Percentiles rank a stretch among this genome's conserved stretches.
phyloP scores from a whole-genome alignment of 2,797 vertebrate genomes.

The Spondyliosoma cantharus region DNA sequence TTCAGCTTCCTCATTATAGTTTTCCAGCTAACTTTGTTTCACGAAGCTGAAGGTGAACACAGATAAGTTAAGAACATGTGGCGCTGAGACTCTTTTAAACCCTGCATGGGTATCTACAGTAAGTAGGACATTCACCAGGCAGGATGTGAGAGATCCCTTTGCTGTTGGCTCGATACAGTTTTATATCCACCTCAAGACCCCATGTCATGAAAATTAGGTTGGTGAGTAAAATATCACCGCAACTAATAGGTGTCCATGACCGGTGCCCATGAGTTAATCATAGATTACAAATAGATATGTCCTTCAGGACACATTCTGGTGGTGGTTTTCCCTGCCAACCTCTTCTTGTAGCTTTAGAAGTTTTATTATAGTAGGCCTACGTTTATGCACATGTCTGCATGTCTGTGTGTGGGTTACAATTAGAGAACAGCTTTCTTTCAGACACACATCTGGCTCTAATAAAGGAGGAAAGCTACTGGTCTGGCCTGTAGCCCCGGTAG shows the following conservation, averaged over 20 bases:
- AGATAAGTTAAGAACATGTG: too few relatives aligned
- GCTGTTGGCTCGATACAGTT: too few relatives aligned
- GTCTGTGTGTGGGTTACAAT: conserved; percentile 18
- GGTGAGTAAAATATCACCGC: conserved; percentile 1
- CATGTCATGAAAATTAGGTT: not conserved
- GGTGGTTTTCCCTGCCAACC: conserved; percentile 12
- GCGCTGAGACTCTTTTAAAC: too few relatives aligned
- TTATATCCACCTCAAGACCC: not conserved
- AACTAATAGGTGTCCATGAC: not conserved
- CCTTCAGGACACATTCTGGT: not conserved
- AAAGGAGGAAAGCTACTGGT: conserved; percentile 43
- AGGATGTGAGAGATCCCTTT: too few relatives aligned
- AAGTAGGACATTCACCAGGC: too few relatives aligned
- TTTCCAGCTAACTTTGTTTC: too few relatives aligned
- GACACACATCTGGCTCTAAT: conserved; percentile 70
- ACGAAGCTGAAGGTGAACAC: too few relatives aligned
- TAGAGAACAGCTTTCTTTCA: conserved; percentile 22
- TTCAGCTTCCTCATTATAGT: too few relatives aligned
- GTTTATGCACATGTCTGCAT: conserved; percentile 10
- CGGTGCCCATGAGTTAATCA: not conserved
- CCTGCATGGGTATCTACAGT: too few relatives aligned
- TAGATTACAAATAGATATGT: not conserved
- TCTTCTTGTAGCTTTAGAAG: conserved; percentile 12
- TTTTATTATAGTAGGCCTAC: conserved; percentile 1
- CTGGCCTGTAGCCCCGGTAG: conserved; percentile 16